phyloP scores from a whole-genome alignment of 2,113 vertebrate species.

The Apus apus region DNA sequence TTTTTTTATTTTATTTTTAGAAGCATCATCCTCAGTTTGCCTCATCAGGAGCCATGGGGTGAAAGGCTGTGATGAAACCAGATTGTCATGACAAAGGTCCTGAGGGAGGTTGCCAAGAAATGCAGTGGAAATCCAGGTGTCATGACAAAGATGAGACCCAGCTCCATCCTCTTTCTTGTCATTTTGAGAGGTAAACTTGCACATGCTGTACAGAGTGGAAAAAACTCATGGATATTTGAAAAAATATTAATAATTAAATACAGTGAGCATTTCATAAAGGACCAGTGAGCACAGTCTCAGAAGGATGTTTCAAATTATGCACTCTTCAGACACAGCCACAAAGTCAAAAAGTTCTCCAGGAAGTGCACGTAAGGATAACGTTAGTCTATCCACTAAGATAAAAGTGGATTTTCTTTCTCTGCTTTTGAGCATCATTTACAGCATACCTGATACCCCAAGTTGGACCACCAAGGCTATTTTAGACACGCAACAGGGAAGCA shows the following conservation, averaged over 20 bases:
- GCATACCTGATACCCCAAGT: neutral
- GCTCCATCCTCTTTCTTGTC: neutral
- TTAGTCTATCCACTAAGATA: neutral
- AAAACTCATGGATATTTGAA: neutral
- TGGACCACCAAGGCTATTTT: neutral
- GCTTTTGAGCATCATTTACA: neutral
- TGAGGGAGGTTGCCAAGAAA: neutral
- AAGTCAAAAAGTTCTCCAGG: constrained; percentile 17
- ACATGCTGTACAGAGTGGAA: neutral
- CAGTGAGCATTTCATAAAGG: neutral
- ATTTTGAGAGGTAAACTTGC: neutral
- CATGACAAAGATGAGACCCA: neutral
- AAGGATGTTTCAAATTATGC: constrained; percentile 14
- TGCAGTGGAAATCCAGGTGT: neutral
- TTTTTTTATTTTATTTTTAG: neutral
- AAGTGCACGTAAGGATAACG: neutral
- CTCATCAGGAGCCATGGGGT: neutral
- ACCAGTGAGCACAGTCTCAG: neutral
- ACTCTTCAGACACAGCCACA: neutral
- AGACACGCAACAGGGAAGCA: neutral
- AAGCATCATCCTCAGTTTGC: neutral
- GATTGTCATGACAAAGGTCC: neutral
- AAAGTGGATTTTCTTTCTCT: neutral
- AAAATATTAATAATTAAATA: constrained; percentile 24
- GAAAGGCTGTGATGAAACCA: neutral